Evolutionary conservation across 2,797 vertebrate genomes (phyloP).

Genomic region (Melanotaenia parkinsoni): DNA sequence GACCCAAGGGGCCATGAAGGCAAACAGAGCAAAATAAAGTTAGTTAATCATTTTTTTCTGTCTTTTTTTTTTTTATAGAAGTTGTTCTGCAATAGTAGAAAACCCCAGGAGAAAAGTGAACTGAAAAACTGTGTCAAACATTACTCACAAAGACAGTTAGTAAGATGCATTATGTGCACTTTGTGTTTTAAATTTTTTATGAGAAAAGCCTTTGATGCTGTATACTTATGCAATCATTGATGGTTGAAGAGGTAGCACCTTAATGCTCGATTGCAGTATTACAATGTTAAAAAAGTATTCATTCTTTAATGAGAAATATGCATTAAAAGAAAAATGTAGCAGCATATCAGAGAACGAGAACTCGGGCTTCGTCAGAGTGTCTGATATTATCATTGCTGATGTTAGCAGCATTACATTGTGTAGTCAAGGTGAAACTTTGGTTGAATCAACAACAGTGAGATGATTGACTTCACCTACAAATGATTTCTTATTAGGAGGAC

Average conservation of each 20-base stretch:
- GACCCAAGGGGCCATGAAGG: slow-evolving; percentile 28
- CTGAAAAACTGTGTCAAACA: background rate
- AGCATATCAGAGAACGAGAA: background rate
- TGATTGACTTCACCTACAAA: background rate
- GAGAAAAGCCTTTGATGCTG: background rate
- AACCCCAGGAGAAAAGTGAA: background rate
- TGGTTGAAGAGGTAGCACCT: background rate
- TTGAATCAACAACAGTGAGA: background rate
- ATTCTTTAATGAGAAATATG: background rate
- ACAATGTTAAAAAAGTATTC: background rate
- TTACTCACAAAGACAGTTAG: background rate
- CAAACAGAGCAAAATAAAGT: slow-evolving; percentile 46
- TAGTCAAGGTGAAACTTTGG: background rate
- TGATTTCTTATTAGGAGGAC: background rate
- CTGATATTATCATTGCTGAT: background rate
- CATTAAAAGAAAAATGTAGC: background rate
- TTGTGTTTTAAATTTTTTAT: background rate
- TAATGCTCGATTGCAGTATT: background rate
- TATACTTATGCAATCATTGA: background rate
- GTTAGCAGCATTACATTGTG: background rate
- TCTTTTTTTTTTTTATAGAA: background rate
- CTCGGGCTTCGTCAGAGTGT: background rate
- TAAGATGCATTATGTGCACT: background rate
- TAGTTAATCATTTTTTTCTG: slow-evolving; percentile 2
- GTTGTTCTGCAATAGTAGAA: background rate